Evolutionary conservation across 2,888 invertebrate genomes (phyloP).

Genomic region (Philereme vetulata): DNA sequence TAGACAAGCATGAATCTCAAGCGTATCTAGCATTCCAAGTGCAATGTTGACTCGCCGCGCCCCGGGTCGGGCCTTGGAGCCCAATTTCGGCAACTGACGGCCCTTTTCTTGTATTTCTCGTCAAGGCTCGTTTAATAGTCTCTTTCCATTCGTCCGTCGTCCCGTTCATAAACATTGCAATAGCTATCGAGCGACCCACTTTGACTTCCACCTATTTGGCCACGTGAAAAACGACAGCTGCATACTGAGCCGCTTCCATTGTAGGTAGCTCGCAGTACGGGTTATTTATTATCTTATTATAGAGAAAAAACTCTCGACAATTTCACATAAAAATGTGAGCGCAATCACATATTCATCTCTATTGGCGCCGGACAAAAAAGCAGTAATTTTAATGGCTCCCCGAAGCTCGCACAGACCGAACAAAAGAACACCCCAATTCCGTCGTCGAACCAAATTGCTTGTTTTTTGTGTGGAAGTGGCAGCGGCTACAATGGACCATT

Average conservation of each 20-base stretch:
- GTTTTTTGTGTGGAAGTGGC: constrained; percentile 56
- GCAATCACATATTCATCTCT: constrained; percentile 49
- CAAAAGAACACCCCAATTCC: constrained; percentile 56
- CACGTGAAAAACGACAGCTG: constrained; percentile 43
- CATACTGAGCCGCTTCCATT: constrained; percentile 37
- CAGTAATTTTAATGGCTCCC: constrained; percentile 58
- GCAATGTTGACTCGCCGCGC: neutral
- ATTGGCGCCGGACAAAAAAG: constrained; percentile 51
- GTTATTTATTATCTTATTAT: constrained; percentile 42
- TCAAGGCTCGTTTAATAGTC: constrained; percentile 40
- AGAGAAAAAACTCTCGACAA: constrained; percentile 40
- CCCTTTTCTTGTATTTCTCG: constrained; percentile 15
- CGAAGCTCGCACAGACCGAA: constrained; percentile 47
- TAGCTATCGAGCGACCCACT: constrained; percentile 52
- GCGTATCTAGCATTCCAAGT: constrained; percentile 1
- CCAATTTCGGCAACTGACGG: constrained; percentile 13
- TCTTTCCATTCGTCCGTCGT: constrained; percentile 42
- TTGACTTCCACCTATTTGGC: constrained; percentile 33
- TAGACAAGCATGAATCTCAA: neutral
- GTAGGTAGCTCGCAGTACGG: constrained; percentile 12
- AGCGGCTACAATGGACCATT: constrained; percentile 48
- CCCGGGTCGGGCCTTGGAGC: constrained; percentile 9
- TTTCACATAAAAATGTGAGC: constrained; percentile 41
- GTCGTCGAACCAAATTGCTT: constrained; percentile 53
- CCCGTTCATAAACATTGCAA: constrained; percentile 52